These are phyloP conservation scores for Zaprionus africanus DNA, from an alignment of 1,140 invertebrate genomes.

Conservation along the genomic window DNA sequence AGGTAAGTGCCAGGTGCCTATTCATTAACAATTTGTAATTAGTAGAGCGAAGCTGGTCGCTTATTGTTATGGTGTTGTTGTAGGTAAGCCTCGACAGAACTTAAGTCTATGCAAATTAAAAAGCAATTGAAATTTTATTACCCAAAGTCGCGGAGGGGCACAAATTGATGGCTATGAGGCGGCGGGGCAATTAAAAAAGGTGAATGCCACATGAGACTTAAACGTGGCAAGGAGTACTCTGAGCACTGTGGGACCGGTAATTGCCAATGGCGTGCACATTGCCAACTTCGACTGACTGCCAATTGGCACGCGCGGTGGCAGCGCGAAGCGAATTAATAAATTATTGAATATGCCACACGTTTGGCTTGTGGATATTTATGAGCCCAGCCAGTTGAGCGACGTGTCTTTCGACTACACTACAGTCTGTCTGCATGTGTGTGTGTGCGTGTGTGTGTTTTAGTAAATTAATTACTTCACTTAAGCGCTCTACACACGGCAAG, in stretches of 20 bases:
- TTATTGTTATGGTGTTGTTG: conserved; percentile 42
- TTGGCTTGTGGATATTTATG: conserved; percentile 62
- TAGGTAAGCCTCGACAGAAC: conserved; percentile 33
- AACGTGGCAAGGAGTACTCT: conserved; percentile 20
- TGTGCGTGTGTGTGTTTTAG: conserved; percentile 40
- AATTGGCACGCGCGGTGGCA: conserved; percentile 50
- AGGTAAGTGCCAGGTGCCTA: conserved; percentile 64
- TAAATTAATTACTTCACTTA: conserved; percentile 74
- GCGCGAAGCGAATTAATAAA: conserved; percentile 58
- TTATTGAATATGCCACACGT: conserved; percentile 71
- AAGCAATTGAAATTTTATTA: conserved; percentile 78
- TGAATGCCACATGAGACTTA: conserved; percentile 70
- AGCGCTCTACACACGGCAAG: conserved; percentile 32
- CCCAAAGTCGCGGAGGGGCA: conserved; percentile 49
- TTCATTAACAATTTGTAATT: conserved; percentile 75
- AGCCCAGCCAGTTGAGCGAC: conserved; percentile 21
- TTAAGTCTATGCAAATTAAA: conserved; percentile 78
- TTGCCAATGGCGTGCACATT: conserved; percentile 29
- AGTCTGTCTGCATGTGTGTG: neutral
- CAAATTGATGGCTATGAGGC: conserved; percentile 61
- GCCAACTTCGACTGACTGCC: conserved; percentile 21
- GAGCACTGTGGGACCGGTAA: conserved; percentile 33
- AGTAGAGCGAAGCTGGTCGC: conserved; percentile 41
- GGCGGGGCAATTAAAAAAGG: conserved; percentile 65
- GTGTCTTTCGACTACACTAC: conserved; percentile 15